Evolutionary conservation across 2,888 invertebrate species (phyloP), one percentile per base, ranked within the genome.

Genomic region (Hoplodrina ambigua): DNA sequence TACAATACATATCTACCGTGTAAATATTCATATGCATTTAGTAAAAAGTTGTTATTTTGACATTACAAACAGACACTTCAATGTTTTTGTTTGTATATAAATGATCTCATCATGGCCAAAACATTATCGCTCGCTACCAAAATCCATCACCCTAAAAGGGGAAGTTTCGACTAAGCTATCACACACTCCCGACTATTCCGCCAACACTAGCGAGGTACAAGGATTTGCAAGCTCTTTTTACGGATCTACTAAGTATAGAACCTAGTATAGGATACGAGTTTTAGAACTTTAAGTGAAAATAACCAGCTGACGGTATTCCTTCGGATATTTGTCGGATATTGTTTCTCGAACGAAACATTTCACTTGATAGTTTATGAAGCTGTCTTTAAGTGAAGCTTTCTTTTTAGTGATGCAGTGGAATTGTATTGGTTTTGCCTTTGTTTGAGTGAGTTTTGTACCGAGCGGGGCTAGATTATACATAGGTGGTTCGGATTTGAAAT

Each of bases 171-270:
- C 91, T 90, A 91, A 94, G 91, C 92, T 92, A 92, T 94, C 92
- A 89, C 91, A 92, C 86, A 89, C 89, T 91, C 56, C 89, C 90
- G 87, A 91, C 92, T 93, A 92, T 92, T 93, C 90, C 85, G 89
- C 90, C 89, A 88, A 92, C 91, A 91, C 90, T 88, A 88, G 85
- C 76, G 87, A 87, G 87, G 87, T 90, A 86, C 88, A 86, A 89
- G 92, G 92, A 93, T 93, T 92, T 93, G 90, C 90, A 88, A 91
- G 87, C 89, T 91, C 92, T 93, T 94, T 92, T 93, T 93, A 92
- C 89, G 84, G 76, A 80, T 82, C 84, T 82, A 85, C 89, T 89
- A 87, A 90, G 85, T 92, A 92, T 90, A 90, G 84, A 85, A 85
- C 75, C 75, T 80, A 81, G 84, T 84, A 83, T 80, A 72, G 73